A percentile compares a stretch with the other conserved stretches of the same genome.
These are phyloP conservation scores for Ametastegia equiseti DNA, from an alignment of 2,888 invertebrate genomes.

Conservation along the genomic window DNA sequence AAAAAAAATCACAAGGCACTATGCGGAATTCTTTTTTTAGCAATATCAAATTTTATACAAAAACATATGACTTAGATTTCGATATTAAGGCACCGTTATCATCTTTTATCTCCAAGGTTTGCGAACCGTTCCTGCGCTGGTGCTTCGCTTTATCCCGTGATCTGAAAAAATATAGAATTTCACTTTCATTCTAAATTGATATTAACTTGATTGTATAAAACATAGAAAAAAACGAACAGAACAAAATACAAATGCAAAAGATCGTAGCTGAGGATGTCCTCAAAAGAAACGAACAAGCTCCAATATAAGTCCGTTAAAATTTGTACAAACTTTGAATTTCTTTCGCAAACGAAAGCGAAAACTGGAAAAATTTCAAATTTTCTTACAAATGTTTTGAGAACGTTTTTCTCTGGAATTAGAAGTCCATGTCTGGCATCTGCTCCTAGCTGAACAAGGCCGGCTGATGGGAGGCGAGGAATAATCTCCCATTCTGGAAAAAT, in stretches of 20 bases:
- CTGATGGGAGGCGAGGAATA: conserved; percentile 60
- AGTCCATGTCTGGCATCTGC: conserved; percentile 73
- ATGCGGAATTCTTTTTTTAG: conserved; percentile 32
- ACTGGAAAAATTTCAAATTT: too few species aligned
- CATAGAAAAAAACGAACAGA: conserved; percentile 30
- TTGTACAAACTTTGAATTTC: background rate
- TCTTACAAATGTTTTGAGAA: conserved; percentile 67
- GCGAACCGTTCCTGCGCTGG: conserved; percentile 72
- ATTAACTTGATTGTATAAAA: too few species aligned
- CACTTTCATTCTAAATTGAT: too few species aligned
- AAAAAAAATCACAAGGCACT: conserved; percentile 47
- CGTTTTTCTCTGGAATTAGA: conserved; percentile 70
- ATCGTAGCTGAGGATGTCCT: background rate
- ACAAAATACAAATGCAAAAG: background rate
- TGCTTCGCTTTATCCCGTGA: conserved; percentile 72
- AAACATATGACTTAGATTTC: conserved; percentile 50
- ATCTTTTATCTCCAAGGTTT: conserved; percentile 71
- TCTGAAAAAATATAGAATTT: conserved; percentile 63
- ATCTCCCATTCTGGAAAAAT: conserved; percentile 63
- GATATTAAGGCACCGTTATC: conserved; percentile 8
- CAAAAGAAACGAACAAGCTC: background rate
- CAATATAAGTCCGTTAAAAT: too few species aligned
- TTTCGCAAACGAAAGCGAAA: background rate
- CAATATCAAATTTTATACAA: conserved; percentile 47
- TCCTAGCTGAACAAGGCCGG: conserved; percentile 63